Evolutionary conservation across 2,797 vertebrate species (phyloP), one percentile per base, ranked within the genome.

Genomic region (Aotus griseimembra): DNA sequence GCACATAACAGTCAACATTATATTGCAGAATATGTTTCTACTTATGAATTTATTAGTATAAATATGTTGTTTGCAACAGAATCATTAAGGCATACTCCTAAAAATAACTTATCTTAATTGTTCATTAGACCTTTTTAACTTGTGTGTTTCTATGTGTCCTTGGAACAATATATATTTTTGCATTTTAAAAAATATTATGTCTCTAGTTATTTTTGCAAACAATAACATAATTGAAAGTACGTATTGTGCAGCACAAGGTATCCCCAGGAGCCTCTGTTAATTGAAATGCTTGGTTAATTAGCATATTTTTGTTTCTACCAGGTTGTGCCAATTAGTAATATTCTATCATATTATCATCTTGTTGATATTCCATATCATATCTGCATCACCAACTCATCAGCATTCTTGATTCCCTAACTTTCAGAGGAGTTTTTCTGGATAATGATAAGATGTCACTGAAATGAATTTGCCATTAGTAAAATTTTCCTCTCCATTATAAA

Each of bases 281-380:
- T 92, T 4, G 2, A 44, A 95, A 95, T 64, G 3, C 82, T 97
- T 97, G 50, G 7, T 73, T 93, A 94, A 92, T 96, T 98, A 81
- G 24, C 88, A 94, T 97, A 86, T 57, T 97, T 97, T 93, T 91
- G 33, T 93, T 97, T 96, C n/a, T 39, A 80, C 20, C 10, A 41
- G 8, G 3, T 26, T 64, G 39, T 97, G 67, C 1, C 44, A 90
- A 88, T 97, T 95, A 97, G 73, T 76, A 75, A 0, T 28, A 90
- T 90, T 61, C 48, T 97, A 67, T 92, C 50, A 46, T 64, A 82
- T 88, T 92, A 83, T 80, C 67, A 88, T 88, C 79, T 92, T 90
- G 13, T 95, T 97, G 84, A 80, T 90, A 97, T 95, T 96, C 48
- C 76, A 9, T 44, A 87, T 76, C 44, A 70, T 76, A 48, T 88